Base-by-base conservation (phyloP, 2,113 vertebrate genomes). In the Rhinoptilus africanus region DNA sequence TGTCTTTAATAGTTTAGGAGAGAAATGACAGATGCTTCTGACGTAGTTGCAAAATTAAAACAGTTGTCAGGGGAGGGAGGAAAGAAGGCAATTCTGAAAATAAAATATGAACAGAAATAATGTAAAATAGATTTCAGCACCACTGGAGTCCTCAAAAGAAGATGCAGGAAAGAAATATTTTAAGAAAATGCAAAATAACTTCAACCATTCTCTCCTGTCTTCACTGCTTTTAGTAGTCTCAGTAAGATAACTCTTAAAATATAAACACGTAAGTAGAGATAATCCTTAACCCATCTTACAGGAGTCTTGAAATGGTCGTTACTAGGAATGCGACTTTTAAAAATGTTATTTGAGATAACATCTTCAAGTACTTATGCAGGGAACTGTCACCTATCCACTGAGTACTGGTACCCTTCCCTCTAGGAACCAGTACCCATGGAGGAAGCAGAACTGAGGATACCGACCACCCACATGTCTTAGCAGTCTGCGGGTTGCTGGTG, bases 401-500 rank as follows among this genome's bases (percentile, higher is more conserved):
- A 16, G 34, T 0, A 0, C 74, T 67, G 51, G 34, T 35, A 18
- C 28, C 23, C 8, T 74, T 77, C 23, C 14, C 26, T 63, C 23
- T 48, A 59, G 75, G n/a, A 48, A 37, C 16, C 39, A 41, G 26
- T 32, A 14, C 10, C 32, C n/a, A 1, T 1, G 4, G 28, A 39
- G 32, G 10, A 30, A 30, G 66, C n/a, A 37, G 80, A 74, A 66
- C 59, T 47, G 54, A 48, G 50, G 14, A 7, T 26, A 26, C 22
- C 1, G 1, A 1, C 7, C 8, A 7, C 59, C 18, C 37, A 2
- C 4, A 1, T 9, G 4, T 12, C 18, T 67, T 12, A 10, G 53
- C 50, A 43, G 23, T 5, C 28, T 6, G 17, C 30, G 21, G 11
- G 26, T 14, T 32, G 27, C n/a, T 60, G 72, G 19, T 53, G 21